Conservation (phyloP, 1,140 invertebrate species). For the Neuroterus valhalla region DNA sequence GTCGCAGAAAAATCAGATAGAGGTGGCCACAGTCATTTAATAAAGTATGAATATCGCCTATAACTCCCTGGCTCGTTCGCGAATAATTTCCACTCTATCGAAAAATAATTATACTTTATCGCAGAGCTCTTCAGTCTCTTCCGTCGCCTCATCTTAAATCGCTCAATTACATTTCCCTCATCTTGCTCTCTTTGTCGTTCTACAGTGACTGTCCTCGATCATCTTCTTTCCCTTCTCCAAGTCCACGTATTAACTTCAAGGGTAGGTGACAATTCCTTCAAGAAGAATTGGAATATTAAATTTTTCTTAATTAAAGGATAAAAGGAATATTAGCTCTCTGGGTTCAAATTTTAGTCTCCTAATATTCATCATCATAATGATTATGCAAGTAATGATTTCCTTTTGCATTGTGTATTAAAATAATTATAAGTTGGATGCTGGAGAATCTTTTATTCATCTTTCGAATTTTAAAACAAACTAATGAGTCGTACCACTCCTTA, state of each 20-base stretch:
- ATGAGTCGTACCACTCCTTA: too few relatives aligned
- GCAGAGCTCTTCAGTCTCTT: slow-evolving; percentile 55
- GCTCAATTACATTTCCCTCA: slow-evolving; percentile 73
- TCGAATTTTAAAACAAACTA: too few relatives aligned
- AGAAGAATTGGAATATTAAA: slow-evolving; percentile 23
- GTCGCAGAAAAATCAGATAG: slow-evolving; percentile 44
- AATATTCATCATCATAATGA: too few relatives aligned
- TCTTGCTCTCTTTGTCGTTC: slow-evolving; percentile 53
- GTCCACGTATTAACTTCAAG: slow-evolving; percentile 30
- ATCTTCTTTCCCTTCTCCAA: slow-evolving; percentile 37
- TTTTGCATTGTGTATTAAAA: too few relatives aligned
- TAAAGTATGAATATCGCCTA: slow-evolving; percentile 76
- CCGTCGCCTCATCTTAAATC: slow-evolving; percentile 65
- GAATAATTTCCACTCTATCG: slow-evolving; percentile 75
- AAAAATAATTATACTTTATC: slow-evolving; percentile 76
- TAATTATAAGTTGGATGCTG: too few relatives aligned
- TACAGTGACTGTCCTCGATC: slow-evolving; percentile 50
- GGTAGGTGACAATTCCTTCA: slow-evolving; percentile 2
- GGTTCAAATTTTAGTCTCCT: too few relatives aligned
- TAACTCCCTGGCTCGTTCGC: slow-evolving; percentile 71
- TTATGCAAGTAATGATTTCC: too few relatives aligned
- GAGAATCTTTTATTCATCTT: too few relatives aligned
- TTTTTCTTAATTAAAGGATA: slow-evolving; percentile 2
- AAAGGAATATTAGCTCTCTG: neutral
- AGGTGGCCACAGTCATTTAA: slow-evolving; percentile 68